Evolutionary conservation across 2,113 vertebrate species (phyloP), one percentile per base, ranked within the genome.

Genomic region (Sylvietta virens): DNA sequence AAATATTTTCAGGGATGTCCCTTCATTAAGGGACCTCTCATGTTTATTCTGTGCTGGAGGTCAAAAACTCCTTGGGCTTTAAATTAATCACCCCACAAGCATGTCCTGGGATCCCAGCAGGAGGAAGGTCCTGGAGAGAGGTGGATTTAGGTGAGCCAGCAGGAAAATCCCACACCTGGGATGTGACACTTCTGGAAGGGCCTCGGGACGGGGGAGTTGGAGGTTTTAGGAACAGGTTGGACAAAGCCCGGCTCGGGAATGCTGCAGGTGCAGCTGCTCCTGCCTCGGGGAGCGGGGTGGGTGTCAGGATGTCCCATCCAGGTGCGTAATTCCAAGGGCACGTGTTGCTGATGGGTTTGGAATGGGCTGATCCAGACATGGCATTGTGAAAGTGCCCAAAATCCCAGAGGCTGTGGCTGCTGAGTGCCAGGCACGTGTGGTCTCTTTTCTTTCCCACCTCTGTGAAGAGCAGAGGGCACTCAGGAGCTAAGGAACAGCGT

Each of bases 71-170:
- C 33, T 0, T 6, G 39, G 39, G 24, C 14, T 53, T 66, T 10
- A 27, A 27, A 40, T 4, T 1, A 27, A 64, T 50, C 60, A 11
- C 37, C 9, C 7, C 0, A 9, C 10, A 11, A 13, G 14, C 42
- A 21, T 5, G 8, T 44, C 61, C 48, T 15, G 45, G 60, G 31
- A 39, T 23, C 13, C 48, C 39, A 0, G 0, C 27, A 11, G 47
- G 28, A 39, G 42, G 82, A 73, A 45, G n/a, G 7, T 47, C 16
- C 1, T 44, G 42, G 6, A 20, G 39, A 9, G 31, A 73, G 21
- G 66, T 9, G 26, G 39, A 19, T 61, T 47, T 13, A 23, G 27
- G 13, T 35, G 30, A 88, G 42, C 4, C n/a, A 26, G 79, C 70
- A 45, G 44, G 21, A 27, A 19, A 53, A 71, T 30, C 23, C 23